Conservation (phyloP, 2,888 invertebrate genomes). For the Monoplex corrugatus region DNA sequence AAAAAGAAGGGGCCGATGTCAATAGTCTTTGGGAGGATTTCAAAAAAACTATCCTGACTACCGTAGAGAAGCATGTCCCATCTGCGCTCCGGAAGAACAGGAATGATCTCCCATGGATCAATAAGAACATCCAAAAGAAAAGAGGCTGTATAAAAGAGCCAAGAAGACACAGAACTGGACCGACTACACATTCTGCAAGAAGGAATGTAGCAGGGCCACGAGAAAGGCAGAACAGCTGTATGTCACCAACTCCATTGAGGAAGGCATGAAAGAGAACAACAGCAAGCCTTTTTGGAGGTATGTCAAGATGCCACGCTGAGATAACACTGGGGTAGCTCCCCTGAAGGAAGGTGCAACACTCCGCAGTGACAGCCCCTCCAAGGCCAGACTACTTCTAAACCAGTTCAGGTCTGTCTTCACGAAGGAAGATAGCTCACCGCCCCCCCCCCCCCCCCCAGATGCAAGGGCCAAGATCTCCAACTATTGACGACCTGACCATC, state of each 20-base stretch:
- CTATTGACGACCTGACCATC: neutral
- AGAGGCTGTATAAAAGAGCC: neutral
- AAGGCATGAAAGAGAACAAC: neutral
- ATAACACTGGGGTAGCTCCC: neutral
- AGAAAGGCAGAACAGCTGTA: slow-evolving; percentile 7
- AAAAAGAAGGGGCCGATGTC: too few species aligned
- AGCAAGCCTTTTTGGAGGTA: neutral
- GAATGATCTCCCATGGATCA: slow-evolving; percentile 12
- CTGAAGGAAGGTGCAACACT: neutral
- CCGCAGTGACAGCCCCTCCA: neutral
- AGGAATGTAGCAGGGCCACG: slow-evolving; percentile 11
- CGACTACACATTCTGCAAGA: neutral
- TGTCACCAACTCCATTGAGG: neutral
- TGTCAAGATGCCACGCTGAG: neutral
- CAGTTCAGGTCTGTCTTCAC: neutral
- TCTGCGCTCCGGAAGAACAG: slow-evolving; percentile 6
- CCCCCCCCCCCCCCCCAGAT: too few species aligned
- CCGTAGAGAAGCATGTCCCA: slow-evolving; percentile 17
- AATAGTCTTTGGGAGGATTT: too few species aligned
- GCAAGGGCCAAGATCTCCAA: neutral
- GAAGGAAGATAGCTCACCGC: neutral
- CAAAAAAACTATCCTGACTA: too few species aligned
- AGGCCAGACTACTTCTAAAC: neutral
- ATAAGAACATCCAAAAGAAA: slow-evolving; percentile 12
- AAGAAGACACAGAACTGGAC: slow-evolving; percentile 7